These are phyloP conservation scores for Drosophila jambulina DNA, from an alignment of 1,140 invertebrate species.

Conservation along the genomic window DNA sequence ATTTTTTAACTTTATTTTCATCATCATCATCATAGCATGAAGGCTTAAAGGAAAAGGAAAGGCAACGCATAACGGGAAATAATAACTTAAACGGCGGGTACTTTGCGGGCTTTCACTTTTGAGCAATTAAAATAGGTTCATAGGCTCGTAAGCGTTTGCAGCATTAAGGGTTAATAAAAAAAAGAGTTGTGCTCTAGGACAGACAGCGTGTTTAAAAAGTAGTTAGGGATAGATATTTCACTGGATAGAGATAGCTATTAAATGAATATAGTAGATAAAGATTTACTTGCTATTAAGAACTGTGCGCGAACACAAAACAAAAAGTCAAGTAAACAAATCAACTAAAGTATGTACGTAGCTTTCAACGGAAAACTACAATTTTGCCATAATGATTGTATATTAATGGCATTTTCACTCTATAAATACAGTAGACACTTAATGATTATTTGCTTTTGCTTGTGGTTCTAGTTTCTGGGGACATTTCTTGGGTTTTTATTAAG, in stretches of 20 bases:
- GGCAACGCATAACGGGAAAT: constrained; percentile 47
- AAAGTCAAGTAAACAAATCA: constrained; percentile 37
- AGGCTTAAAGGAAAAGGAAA: constrained; percentile 21
- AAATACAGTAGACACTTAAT: constrained; percentile 73
- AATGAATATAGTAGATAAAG: constrained; percentile 27
- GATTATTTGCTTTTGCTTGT: constrained; percentile 48
- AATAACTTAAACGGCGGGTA: constrained; percentile 18
- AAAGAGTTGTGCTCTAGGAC: constrained; percentile 59
- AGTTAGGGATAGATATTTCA: constrained; percentile 36
- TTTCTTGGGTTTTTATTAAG: constrained; percentile 60
- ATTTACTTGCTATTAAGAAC: constrained; percentile 61
- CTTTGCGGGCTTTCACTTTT: constrained; percentile 16
- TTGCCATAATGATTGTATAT: constrained; percentile 47
- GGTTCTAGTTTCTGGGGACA: constrained; percentile 56
- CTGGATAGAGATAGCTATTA: constrained; percentile 33
- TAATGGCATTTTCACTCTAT: constrained; percentile 71
- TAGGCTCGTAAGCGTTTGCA: constrained; percentile 52
- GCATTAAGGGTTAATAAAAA: constrained; percentile 70
- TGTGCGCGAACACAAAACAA: constrained; percentile 61
- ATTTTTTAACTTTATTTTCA: constrained; percentile 37
- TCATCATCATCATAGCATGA: constrained; percentile 64
- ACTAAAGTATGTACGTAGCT: constrained; percentile 24
- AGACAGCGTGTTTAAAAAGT: constrained; percentile 43
- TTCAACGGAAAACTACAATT: constrained; percentile 45
- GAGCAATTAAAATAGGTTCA: constrained; percentile 32